Evolutionary conservation across 2,797 vertebrate genomes (phyloP), one percentile per base, ranked within the genome.

Genomic region (Hylomyscus alleni): DNA sequence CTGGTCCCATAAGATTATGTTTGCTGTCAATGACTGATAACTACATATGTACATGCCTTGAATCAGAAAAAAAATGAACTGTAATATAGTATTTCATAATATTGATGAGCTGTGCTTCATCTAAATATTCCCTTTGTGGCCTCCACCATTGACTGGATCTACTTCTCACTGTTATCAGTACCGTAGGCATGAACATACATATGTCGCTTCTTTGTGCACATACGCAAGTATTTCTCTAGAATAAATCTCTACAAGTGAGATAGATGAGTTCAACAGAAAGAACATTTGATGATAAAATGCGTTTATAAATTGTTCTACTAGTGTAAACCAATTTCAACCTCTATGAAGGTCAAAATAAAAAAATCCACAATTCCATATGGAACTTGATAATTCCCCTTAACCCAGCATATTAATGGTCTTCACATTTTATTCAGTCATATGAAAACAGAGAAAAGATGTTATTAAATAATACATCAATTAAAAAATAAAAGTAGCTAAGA

Each of bases 161-260:
- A 47, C 54, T 60, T 94, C 86, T 77, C 40, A 81, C 62, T 93
- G 14, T 65, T 67, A 76, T 11, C 75, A 80, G 4, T 6, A 37
- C 13, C 40, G 34, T 1, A 62, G 69, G 73, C n/a, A 60, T 1
- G 24, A 67, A 80, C 10, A 37, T 22, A 6, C 15, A 47, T 12
- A 31, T 4, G 29, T 4, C 13, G 37, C 40, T 29, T 44, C 44
- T 73, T 40, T 82, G 56, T 60, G 20, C 40, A 83, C 13, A 75
- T 9, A 65, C 2, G 7, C 14, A 90, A 73, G 14, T 31, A 77
- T 76, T 94, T 94, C 88, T 88, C 13, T 58, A 52, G 22, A 62
- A 82, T 37, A 88, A 90, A 82, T 60, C 90, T 69, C n/a, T 75
- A 90, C 47, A 91, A 76, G 52, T 93, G n/a, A 72, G 89, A 85